These are phyloP conservation scores for Aphelinus atriplicis DNA, from an alignment of 1,140 invertebrate species.

Conservation along the genomic window DNA sequence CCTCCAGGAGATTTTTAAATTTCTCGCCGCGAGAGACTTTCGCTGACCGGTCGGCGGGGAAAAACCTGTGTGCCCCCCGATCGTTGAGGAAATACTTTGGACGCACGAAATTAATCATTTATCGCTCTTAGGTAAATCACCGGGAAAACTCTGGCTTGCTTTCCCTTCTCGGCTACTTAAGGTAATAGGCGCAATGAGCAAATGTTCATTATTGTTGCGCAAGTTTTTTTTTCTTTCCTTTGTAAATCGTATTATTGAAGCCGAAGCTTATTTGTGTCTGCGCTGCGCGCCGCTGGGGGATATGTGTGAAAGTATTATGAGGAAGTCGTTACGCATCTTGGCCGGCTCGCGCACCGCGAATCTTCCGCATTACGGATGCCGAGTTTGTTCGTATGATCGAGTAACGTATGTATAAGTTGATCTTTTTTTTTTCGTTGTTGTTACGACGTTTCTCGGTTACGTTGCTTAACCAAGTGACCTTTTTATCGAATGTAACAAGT, in stretches of 20 bases:
- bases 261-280: too few species aligned
- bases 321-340: conserved; percentile 32
- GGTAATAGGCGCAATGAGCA: not conserved
- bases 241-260: conserved; percentile 26
- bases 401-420: not conserved
- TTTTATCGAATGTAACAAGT: not conserved
- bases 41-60: too few species aligned
- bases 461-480: conserved; percentile 2
- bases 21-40: not conserved
- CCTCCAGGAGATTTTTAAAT: not conserved
- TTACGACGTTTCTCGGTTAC: too few species aligned
- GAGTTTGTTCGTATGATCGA: not conserved
- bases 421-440: not conserved
- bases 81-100: not conserved
- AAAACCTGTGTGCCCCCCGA: too few species aligned
- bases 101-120: conserved; percentile 17
- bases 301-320: not conserved
- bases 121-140: conserved; percentile 1
- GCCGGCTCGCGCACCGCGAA: not conserved
- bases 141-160: not conserved
- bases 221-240: conserved; percentile 1
- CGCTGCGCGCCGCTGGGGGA: too few species aligned
- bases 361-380: conserved; percentile 20
- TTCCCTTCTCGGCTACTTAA: conserved; percentile 1
- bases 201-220: conserved; percentile 2